Base-by-base conservation (phyloP, 2,113 vertebrate species). In the Strix uralensis region DNA sequence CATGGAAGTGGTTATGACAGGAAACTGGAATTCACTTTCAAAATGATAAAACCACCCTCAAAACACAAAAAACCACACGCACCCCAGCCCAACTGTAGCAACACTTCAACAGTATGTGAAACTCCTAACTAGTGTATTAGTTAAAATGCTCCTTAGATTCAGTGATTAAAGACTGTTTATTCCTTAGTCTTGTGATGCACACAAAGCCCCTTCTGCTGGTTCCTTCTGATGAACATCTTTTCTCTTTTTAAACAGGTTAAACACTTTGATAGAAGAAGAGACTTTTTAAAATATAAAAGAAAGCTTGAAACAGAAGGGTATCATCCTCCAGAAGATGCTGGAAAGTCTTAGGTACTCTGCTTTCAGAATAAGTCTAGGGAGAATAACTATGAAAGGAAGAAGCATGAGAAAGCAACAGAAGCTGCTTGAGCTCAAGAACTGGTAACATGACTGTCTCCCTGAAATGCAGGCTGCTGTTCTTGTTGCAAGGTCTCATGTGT, bases 221-320 rank as follows among this genome's bases (percentile, higher is more conserved):
- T 78, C 86, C 7, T 91, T 88, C 34, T 57, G 25, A 58, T 21
- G 1, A 71, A 25, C 2, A n/a, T 52, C 0, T 5, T 90, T 94
- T 90, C 52, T 94, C 19, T 96, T 87, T 94, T 70, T 65, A 42
- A 82, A 93, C 97, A 99, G 99, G 99, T 99, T 86, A 99, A 99
- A 86, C 98, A 99, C 88, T 99, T 99, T 90, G 90, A 97, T 93
- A 99, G 98, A 97, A 98, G 99, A 98, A 99, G 99, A 98, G 98
- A 99, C 93, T 99, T 98, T 88, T 97, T 99, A 97, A 99, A 99
- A 97, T 99, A 99, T 58, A 99, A 99, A 95, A 98, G 97, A 79
- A 98, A 98, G 92, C 98, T 99, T 95, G 94, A 99, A 97, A 95
- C 94, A 3, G 98, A 98, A 91, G 98, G 98, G 4, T 99, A 98